These are phyloP conservation scores for Acronicta aceris DNA, from an alignment of 2,888 invertebrate genomes.

Conservation along the genomic window DNA sequence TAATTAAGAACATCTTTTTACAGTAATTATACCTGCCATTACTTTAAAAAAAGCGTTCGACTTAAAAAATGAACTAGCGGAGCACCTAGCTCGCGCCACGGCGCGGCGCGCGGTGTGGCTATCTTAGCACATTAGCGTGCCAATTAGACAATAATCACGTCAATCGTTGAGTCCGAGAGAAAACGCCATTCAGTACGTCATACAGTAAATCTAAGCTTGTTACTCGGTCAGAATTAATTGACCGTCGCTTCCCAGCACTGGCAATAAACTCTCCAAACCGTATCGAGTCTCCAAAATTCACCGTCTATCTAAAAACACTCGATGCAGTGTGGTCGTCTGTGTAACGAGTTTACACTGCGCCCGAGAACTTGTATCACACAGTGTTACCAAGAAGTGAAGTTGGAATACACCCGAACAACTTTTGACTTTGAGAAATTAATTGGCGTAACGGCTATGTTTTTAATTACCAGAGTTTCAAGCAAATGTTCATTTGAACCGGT, in stretches of 20 bases:
- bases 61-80: slow-evolving; percentile 18
- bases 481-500: slow-evolving; percentile 59
- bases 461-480: slow-evolving; percentile 75
- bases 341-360: slow-evolving; percentile 10
- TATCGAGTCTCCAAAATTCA: slow-evolving; percentile 73
- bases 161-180: slow-evolving; percentile 57
- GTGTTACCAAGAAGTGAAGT: slow-evolving; percentile 43
- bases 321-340: slow-evolving; percentile 46
- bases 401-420: slow-evolving; percentile 67
- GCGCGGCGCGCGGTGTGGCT: slow-evolving; percentile 11
- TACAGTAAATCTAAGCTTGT: slow-evolving; percentile 70
- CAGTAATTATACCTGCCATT: slow-evolving; percentile 20
- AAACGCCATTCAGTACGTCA: slow-evolving; percentile 56
- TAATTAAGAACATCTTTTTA: slow-evolving; percentile 36
- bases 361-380: slow-evolving; percentile 31
- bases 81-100: slow-evolving; percentile 2
- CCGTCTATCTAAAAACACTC: slow-evolving; percentile 21
- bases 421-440: slow-evolving; percentile 87
- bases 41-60: slow-evolving; percentile 7
- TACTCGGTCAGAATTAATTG: slow-evolving; percentile 78
- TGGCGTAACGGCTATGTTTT: slow-evolving; percentile 83
- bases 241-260: slow-evolving; percentile 64
- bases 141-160: slow-evolving; percentile 67
- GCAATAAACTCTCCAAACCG: slow-evolving; percentile 76
- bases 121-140: slow-evolving; percentile 47